These are phyloP conservation scores for Alexandromys fortis DNA, from an alignment of 2,113 vertebrate genomes.

Conservation along the genomic window DNA sequence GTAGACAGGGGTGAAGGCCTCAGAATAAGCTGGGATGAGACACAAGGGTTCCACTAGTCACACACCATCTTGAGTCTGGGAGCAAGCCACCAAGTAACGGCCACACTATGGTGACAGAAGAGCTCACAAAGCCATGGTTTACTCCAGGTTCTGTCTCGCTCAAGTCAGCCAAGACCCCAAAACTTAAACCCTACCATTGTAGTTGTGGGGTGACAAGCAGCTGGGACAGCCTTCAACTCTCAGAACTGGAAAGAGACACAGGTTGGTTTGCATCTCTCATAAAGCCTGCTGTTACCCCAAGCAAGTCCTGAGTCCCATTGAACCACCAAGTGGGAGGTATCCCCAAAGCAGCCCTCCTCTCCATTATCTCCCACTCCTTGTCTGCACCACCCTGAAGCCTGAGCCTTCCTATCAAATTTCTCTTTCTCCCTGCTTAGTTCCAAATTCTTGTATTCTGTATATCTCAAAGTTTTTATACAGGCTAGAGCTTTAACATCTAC, in stretches of 20 bases:
- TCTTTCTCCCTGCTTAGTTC: neutral
- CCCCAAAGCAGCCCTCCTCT: too few species aligned
- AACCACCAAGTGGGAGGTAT: neutral
- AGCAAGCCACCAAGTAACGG: neutral
- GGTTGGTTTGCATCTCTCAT: neutral
- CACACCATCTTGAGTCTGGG: neutral
- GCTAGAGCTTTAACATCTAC: neutral
- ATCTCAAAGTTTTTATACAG: neutral
- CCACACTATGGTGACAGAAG: neutral
- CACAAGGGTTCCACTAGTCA: neutral
- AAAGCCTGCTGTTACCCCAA: neutral
- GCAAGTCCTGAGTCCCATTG: too few species aligned
- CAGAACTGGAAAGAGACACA: neutral
- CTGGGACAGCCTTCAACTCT: neutral
- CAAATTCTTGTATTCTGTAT: neutral
- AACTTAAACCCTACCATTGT: neutral
- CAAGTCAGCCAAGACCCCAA: neutral
- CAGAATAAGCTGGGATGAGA: neutral
- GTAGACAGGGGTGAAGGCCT: neutral
- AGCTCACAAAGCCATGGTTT: neutral
- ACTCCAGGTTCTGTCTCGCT: neutral
- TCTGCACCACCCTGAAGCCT: neutral
- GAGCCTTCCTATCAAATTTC: neutral
- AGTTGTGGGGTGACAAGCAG: neutral
- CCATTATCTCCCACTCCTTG: accelerated